Evolutionary conservation across 2,888 invertebrate genomes (phyloP).

Genomic region (Halocaridina rubra): DNA sequence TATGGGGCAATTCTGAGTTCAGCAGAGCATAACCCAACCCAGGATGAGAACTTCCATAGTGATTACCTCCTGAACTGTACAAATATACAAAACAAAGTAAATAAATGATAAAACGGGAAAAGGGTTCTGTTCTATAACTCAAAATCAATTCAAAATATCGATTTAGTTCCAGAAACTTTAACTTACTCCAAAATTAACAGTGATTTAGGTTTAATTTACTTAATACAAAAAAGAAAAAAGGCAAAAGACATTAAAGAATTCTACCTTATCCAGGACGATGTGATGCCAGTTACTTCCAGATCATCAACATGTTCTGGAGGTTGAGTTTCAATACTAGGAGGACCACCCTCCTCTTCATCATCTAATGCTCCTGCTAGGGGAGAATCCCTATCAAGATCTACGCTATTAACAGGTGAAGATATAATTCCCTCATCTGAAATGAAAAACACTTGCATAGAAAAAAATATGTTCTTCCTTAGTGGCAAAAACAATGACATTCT

Average conservation of each 20-base stretch:
- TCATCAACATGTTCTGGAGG: slow-evolving; percentile 53
- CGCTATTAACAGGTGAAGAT: slow-evolving; percentile 57
- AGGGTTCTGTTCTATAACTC: no score
- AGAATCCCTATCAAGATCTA: slow-evolving; percentile 59
- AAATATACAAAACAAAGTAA: neutral
- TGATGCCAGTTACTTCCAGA: slow-evolving; percentile 51
- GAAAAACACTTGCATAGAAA: neutral
- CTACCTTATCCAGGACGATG: slow-evolving; percentile 61
- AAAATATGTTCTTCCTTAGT: no score
- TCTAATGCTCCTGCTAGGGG: slow-evolving; percentile 57
- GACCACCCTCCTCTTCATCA: slow-evolving; percentile 58
- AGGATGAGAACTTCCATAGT: slow-evolving; percentile 49
- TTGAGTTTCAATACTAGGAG: slow-evolving; percentile 57
- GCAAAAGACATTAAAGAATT: no score
- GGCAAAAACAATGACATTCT: no score
- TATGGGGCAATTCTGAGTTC: slow-evolving; percentile 15
- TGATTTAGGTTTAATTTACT: no score
- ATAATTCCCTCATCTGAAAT: slow-evolving; percentile 53
- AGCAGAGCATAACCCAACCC: slow-evolving; percentile 45
- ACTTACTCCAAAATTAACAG: no score
- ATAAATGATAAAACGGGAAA: neutral
- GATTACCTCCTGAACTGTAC: slow-evolving; percentile 45
- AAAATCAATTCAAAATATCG: no score
- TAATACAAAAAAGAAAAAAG: no score
- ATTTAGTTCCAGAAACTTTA: no score